Evolutionary conservation across 2,113 vertebrate genomes (phyloP), one percentile per base, ranked within the genome.

Genomic region (Mormyrus lacerda): DNA sequence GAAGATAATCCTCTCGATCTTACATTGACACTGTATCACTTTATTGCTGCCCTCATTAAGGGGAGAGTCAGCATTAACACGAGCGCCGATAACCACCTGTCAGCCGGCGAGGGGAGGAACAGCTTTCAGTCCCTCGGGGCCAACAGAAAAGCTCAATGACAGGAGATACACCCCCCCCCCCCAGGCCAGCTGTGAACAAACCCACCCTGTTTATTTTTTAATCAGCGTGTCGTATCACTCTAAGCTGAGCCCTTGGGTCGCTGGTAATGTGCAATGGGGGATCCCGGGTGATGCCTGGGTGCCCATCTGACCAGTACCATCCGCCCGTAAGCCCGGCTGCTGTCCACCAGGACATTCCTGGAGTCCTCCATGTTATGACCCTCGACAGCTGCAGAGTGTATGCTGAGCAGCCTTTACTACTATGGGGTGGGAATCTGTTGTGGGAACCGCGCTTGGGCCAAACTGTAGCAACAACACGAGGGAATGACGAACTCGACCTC

Each of bases 321-420:
- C n/a, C 44, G 19, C 35, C 73, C 73, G 73, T 42, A 79, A 19
- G 73, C 73, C 73, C 73, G 1, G 35, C n/a, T 50, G 83, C 44
- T 85, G 83, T 31, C 44, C 73, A 4, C 3, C 15, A 19, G 35
- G 35, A 79, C 73, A 79, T 79, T 79, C 73, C 73, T 79, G 73
- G 31, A 79, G 73, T 85, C 82, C 45, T 9, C 19, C 8, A 6
- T 85, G 82, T 45, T 48, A 85, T 21, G 44, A 27, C n/a, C 21
- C 17, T 85, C 21, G 5, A 44, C 94, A 94, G 94, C 93, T 95
- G 93, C 27, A 88, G 93, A 93, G 93, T 55, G 93, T 90, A 91
- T 91, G 90, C 83, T 2, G 88, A 91, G 13, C 84, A 50, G 92
- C 89, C 61, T 47, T 31, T 42, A 89, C 90, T 91, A 89, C 91